These are phyloP conservation scores for Apis florea DNA, from an alignment of 1,140 invertebrate genomes.

Conservation along the genomic window DNA sequence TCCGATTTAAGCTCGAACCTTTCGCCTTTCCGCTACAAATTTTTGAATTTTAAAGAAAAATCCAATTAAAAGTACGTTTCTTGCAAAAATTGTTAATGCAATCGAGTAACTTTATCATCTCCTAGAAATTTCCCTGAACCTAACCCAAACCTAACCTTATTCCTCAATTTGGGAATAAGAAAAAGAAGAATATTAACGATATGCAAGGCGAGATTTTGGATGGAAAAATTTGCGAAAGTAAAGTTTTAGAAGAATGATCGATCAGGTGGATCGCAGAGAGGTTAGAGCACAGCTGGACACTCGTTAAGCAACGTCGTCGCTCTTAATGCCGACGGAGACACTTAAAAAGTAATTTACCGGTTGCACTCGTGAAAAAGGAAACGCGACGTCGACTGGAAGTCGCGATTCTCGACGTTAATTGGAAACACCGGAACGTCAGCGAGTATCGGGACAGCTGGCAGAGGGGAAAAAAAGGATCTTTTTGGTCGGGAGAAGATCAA, in stretches of 20 bases:
- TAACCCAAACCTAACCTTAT: no score
- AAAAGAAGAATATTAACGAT: no score
- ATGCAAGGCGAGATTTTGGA: no score
- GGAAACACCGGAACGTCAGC: constrained; percentile 29
- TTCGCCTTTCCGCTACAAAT: neutral
- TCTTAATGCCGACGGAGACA: constrained; percentile 38
- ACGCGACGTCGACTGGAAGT: constrained; percentile 14
- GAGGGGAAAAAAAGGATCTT: neutral
- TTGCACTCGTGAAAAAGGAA: constrained; percentile 32
- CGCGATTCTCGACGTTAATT: constrained; percentile 46
- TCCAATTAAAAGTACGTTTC: neutral
- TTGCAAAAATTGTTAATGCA: no score
- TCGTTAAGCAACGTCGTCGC: constrained; percentile 48
- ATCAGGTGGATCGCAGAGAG: neutral
- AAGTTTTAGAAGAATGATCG: no score
- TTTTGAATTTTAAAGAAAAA: neutral
- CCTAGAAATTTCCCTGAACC: no score
- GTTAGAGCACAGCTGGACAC: constrained; percentile 31
- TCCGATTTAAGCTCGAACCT: neutral
- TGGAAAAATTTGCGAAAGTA: neutral
- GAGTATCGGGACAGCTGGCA: neutral
- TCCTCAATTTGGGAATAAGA: no score
- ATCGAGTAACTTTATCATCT: no score
- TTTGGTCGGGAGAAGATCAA: neutral
- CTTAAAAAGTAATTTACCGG: constrained; percentile 60